Evolutionary conservation across 2,888 invertebrate genomes (phyloP).

Genomic region (Copidosoma aretas): DNA sequence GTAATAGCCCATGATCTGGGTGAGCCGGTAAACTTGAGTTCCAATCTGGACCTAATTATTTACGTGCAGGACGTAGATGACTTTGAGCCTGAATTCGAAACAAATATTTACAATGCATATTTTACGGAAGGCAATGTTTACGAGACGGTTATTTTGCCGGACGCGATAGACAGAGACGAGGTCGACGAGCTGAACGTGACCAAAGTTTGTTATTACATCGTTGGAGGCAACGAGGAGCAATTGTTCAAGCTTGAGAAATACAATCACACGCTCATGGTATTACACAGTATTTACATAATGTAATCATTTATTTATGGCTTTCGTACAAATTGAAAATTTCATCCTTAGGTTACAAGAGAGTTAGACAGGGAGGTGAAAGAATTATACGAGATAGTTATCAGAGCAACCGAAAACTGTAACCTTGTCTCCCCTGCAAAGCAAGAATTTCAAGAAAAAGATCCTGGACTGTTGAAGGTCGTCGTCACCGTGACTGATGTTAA

Average conservation of each 20-base stretch:
- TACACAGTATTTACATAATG: slow-evolving; percentile 45
- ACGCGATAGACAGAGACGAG: slow-evolving; percentile 85
- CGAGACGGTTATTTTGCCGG: slow-evolving; percentile 75
- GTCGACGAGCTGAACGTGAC: slow-evolving; percentile 82
- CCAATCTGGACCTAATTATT: slow-evolving; percentile 85
- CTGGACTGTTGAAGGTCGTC: slow-evolving; percentile 74
- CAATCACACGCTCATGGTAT: slow-evolving; percentile 75
- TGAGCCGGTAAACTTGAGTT: slow-evolving; percentile 82
- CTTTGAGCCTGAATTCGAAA: slow-evolving; percentile 84
- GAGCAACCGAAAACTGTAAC: slow-evolving; percentile 85
- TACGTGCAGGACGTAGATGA: slow-evolving; percentile 89
- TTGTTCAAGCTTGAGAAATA: slow-evolving; percentile 76
- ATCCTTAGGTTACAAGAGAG: too few relatives aligned
- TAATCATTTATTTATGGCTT: not conserved
- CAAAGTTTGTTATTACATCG: slow-evolving; percentile 91
- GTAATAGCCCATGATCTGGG: slow-evolving; percentile 92
- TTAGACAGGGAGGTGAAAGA: slow-evolving; percentile 78
- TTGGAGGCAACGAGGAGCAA: slow-evolving; percentile 80
- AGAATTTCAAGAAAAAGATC: slow-evolving; percentile 68
- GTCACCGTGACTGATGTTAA: slow-evolving; percentile 84
- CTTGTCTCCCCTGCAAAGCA: slow-evolving; percentile 67
- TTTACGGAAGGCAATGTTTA: slow-evolving; percentile 73
- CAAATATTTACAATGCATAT: slow-evolving; percentile 74
- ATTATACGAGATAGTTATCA: slow-evolving; percentile 74
- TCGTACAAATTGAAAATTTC: too few relatives aligned